Conservation (phyloP, 1,140 invertebrate species). For the Drosophila prosaltans region DNA sequence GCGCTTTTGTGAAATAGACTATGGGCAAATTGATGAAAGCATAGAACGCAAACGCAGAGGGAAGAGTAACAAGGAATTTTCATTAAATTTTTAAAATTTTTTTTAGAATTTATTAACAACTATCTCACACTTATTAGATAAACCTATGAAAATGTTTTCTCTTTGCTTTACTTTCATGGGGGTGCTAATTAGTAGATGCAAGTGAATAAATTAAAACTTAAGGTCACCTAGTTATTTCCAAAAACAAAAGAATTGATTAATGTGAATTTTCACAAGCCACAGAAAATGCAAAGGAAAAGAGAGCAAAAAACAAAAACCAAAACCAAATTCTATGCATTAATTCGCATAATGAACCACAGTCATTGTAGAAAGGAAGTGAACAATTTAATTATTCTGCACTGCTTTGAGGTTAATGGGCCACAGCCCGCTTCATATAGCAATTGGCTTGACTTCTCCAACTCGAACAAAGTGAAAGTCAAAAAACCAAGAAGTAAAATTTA, state of each 20-base stretch:
- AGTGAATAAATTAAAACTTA: conserved; percentile 58
- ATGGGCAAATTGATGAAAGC: conserved; percentile 38
- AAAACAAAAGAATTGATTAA: conserved; percentile 80
- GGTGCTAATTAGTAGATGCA: conserved; percentile 16
- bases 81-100: background rate
- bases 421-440: conserved; percentile 21
- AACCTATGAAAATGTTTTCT: conserved; percentile 9
- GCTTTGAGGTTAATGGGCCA: conserved; percentile 65
- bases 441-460: conserved; percentile 50
- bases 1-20: conserved; percentile 52
- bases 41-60: conserved; percentile 3
- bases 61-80: conserved; percentile 1
- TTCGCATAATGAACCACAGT: conserved; percentile 62
- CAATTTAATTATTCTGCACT: conserved; percentile 72
- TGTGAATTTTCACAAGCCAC: conserved; percentile 63
- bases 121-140: conserved; percentile 11
- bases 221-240: conserved; percentile 65
- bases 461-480: conserved; percentile 63
- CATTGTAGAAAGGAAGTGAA: conserved; percentile 73
- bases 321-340: conserved; percentile 42
- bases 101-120: background rate
- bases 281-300: background rate
- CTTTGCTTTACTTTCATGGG: conserved; percentile 22
- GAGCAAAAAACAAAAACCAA: background rate
- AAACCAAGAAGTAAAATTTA: conserved; percentile 28